phyloP scores from a whole-genome alignment of 2,888 invertebrate genomes.

The Philhelius pedissequus region DNA sequence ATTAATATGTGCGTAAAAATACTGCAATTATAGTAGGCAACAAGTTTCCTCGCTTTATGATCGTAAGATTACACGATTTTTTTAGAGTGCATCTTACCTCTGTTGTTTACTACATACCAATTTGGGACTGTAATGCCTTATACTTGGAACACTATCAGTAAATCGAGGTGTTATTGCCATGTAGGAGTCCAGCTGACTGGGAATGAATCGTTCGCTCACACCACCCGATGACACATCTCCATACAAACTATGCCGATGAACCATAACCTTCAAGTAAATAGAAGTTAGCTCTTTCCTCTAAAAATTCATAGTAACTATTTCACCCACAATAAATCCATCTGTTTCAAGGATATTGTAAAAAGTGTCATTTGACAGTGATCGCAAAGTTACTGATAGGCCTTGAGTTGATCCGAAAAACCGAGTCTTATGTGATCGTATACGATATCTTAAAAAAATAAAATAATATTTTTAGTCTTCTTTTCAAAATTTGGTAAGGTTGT shows the following conservation, averaged over 20 bases:
- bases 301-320: background rate
- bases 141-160: constrained; percentile 68
- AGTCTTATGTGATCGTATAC: constrained; percentile 43
- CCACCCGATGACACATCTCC: constrained; percentile 72
- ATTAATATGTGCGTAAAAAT: no score
- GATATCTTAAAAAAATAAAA: constrained; percentile 61
- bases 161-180: constrained; percentile 70
- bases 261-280: constrained; percentile 22
- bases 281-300: no score
- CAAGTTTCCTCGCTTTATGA: no score
- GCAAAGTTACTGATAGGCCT: constrained; percentile 81
- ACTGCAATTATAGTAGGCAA: no score
- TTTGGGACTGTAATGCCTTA: constrained; percentile 60
- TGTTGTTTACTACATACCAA: constrained; percentile 22
- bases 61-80: no score
- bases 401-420: constrained; percentile 74
- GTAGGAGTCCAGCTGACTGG: constrained; percentile 59
- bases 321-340: constrained; percentile 81
- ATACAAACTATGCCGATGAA: constrained; percentile 70
- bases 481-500: no score
- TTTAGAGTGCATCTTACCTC: no score
- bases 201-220: constrained; percentile 67
- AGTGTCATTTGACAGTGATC: constrained; percentile 81
- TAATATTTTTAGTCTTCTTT: no score
- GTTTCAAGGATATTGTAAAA: constrained; percentile 79